These are phyloP conservation scores for Rhodophaea formosa DNA, from an alignment of 2,888 invertebrate species.

Conservation along the genomic window DNA sequence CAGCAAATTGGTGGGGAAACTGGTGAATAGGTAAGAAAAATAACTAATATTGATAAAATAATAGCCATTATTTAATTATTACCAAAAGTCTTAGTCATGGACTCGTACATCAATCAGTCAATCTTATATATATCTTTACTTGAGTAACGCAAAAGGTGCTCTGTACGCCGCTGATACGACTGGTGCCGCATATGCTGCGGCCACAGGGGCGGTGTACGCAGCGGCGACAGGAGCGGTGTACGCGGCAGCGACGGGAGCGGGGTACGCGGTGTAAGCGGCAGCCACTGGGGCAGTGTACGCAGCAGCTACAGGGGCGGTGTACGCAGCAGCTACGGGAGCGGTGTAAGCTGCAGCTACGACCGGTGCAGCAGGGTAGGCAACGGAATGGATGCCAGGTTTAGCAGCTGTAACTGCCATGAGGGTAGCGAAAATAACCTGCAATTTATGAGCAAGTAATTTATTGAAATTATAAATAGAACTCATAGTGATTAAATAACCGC, in stretches of 20 bases:
- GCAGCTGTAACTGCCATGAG: slow-evolving; percentile 62
- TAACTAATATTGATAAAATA: neutral
- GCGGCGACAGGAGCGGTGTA: slow-evolving; percentile 33
- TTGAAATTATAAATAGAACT: too few relatives aligned
- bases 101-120: slow-evolving; percentile 4
- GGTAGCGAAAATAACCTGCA: slow-evolving; percentile 60
- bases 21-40: too few relatives aligned
- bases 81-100: neutral
- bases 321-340: slow-evolving; percentile 56
- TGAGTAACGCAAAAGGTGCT: slow-evolving; percentile 31
- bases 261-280: slow-evolving; percentile 43
- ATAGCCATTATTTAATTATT: slow-evolving; percentile 10
- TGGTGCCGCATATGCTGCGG: slow-evolving; percentile 32
- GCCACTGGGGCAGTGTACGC: slow-evolving; percentile 49
- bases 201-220: slow-evolving; percentile 35
- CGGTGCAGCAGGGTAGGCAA: slow-evolving; percentile 40
- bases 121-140: slow-evolving; percentile 35
- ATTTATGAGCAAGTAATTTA: neutral
- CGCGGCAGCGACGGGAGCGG: slow-evolving; percentile 42
- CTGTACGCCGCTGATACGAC: slow-evolving; percentile 28
- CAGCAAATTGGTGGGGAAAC: too few relatives aligned
- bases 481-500: too few relatives aligned
- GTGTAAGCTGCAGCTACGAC: slow-evolving; percentile 51
- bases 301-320: slow-evolving; percentile 58
- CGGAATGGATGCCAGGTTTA: slow-evolving; percentile 66